These are phyloP conservation scores for Troglohyphantes excavatus DNA, from an alignment of 2,888 invertebrate species.

Conservation along the genomic window DNA sequence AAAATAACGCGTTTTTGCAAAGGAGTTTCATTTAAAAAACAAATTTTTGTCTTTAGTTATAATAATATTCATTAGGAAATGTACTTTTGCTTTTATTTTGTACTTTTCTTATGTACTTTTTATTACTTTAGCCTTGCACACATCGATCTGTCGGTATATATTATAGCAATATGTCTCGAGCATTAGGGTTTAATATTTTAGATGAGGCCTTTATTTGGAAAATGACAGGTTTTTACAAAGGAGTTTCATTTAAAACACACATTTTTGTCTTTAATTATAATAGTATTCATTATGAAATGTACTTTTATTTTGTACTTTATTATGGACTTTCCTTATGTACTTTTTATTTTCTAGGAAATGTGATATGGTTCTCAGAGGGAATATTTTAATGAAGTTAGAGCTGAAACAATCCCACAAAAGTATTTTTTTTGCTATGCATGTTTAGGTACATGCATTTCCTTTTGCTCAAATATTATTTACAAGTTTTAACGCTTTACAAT, in stretches of 20 bases:
- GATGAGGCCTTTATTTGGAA: too few relatives aligned
- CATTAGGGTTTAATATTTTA: too few relatives aligned
- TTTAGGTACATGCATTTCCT: constrained; percentile 17
- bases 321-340: background rate
- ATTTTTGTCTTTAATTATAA: too few relatives aligned
- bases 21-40: too few relatives aligned
- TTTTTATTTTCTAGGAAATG: constrained; percentile 13
- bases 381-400: background rate
- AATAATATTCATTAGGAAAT: background rate
- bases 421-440: constrained; percentile 14
- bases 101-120: background rate
- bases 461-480: constrained; percentile 21
- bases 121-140: too few relatives aligned
- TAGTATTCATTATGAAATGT: background rate
- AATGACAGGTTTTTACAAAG: too few relatives aligned
- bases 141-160: too few relatives aligned
- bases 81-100: background rate
- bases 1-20: too few relatives aligned
- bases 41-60: too few relatives aligned
- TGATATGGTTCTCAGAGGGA: constrained; percentile 7
- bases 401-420: background rate
- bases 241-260: too few relatives aligned
- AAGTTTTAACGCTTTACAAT: background rate
- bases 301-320: background rate
- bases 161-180: too few relatives aligned